A percentile compares a stretch with the other conserved stretches of the same genome.
phyloP scores from a whole-genome alignment of 1,140 invertebrate genomes.

The Drosophila ficusphila region DNA sequence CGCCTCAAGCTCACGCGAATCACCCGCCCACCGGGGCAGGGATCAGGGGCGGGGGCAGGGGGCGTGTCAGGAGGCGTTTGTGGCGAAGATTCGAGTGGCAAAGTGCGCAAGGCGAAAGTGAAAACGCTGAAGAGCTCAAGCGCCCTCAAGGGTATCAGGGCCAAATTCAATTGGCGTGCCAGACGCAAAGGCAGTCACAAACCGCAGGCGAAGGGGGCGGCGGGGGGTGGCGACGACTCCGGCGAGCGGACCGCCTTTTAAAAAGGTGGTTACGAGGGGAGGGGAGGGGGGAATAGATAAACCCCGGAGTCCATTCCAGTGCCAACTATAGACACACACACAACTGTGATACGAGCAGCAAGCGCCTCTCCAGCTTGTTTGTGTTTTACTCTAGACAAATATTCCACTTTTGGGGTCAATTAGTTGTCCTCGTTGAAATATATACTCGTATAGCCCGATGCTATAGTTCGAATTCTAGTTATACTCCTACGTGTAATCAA shows the following conservation, averaged over 20 bases:
- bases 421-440: conserved; percentile 6
- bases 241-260: conserved; percentile 48
- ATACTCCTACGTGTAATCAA: conserved; percentile 4
- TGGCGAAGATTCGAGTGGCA: conserved; percentile 46
- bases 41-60: background rate
- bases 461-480: conserved; percentile 22
- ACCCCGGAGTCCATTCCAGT: conserved; percentile 46
- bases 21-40: conserved; percentile 39
- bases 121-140: conserved; percentile 58
- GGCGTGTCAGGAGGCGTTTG: conserved; percentile 6
- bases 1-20: conserved; percentile 79
- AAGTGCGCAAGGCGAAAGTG: conserved; percentile 67
- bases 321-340: conserved; percentile 46
- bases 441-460: conserved; percentile 5
- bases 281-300: conserved; percentile 2
- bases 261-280: too few species aligned
- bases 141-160: conserved; percentile 57
- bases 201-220: conserved; percentile 10
- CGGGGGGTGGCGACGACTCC: conserved; percentile 6
- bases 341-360: conserved; percentile 75
- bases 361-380: conserved; percentile 46
- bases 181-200: conserved; percentile 55
- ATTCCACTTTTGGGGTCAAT: conserved; percentile 38
- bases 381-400: conserved; percentile 45
- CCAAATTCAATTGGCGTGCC: conserved; percentile 76